phyloP scores from a whole-genome alignment of 2,113 vertebrate species.

The Entelurus aequoreus region DNA sequence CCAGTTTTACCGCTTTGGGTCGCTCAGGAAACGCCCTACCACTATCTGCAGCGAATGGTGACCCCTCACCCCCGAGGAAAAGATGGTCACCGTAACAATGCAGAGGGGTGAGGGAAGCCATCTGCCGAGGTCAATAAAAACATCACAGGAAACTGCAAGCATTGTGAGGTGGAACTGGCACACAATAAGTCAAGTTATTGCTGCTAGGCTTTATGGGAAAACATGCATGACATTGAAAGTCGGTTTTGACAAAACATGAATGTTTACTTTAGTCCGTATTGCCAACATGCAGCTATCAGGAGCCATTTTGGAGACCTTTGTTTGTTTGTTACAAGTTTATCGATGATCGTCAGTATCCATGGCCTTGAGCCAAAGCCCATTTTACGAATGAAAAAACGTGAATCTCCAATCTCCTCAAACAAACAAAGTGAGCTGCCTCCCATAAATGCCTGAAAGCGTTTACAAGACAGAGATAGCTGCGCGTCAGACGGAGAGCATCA shows the following conservation, averaged over 20 bases:
- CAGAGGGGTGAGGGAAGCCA: slow-evolving; percentile 59
- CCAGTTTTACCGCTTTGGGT: slow-evolving; percentile 46
- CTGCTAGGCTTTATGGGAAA: not conserved
- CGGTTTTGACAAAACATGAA: not conserved
- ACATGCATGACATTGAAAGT: slow-evolving; percentile 14
- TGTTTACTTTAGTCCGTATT: not conserved
- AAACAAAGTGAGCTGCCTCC: slow-evolving; percentile 8
- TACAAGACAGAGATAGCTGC: slow-evolving; percentile 23
- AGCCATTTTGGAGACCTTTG: not conserved
- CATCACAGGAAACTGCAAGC: slow-evolving; percentile 46
- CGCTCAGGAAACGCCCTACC: slow-evolving; percentile 43
- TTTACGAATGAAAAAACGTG: not conserved
- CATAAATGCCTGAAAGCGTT: slow-evolving; percentile 25
- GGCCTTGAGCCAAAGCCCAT: slow-evolving; percentile 6
- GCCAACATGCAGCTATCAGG: not conserved
- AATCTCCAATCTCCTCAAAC: slow-evolving; percentile 6
- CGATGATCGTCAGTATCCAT: not conserved
- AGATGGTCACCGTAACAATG: slow-evolving; percentile 55
- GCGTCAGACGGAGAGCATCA: slow-evolving; percentile 54
- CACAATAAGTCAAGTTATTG: slow-evolving; percentile 19
- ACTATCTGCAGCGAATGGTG: slow-evolving; percentile 57
- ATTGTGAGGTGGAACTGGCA: slow-evolving; percentile 44
- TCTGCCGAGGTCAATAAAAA: slow-evolving; percentile 73
- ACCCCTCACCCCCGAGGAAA: slow-evolving; percentile 49
- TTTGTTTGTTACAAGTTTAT: not conserved